These are phyloP conservation scores for Eristalis pertinax DNA, from an alignment of 2,888 invertebrate genomes.

Conservation along the genomic window DNA sequence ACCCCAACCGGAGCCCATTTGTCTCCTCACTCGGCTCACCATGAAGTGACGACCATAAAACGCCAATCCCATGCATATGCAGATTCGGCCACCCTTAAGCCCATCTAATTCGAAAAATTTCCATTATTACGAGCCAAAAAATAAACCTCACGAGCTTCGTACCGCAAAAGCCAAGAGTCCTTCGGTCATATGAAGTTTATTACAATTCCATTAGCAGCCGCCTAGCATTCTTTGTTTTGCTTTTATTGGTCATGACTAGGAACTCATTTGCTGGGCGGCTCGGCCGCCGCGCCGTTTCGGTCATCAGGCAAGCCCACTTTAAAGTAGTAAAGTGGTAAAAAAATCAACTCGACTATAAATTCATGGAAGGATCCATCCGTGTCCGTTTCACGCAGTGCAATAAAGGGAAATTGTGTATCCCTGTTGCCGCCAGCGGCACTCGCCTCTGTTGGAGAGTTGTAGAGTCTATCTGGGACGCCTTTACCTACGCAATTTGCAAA, in stretches of 20 bases:
- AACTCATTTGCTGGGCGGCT: conserved; percentile 46
- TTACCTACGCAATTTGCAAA: conserved; percentile 69
- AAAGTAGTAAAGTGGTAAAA: conserved; percentile 46
- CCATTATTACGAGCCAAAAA: conserved; percentile 3
- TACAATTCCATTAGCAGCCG: conserved; percentile 62
- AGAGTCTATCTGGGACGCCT: conserved; percentile 47
- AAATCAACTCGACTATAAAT: conserved; percentile 44
- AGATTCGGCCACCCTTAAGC: conserved; percentile 17
- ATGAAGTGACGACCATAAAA: conserved; percentile 19
- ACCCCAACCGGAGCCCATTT: conserved; percentile 8
- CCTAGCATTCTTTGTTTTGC: conserved; percentile 26
- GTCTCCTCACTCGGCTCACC: neutral
- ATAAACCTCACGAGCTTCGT: neutral
- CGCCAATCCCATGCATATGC: conserved; percentile 24
- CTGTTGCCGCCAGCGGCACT: conserved; percentile 27
- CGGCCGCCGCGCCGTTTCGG: conserved; percentile 4
- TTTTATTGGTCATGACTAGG: conserved; percentile 24
- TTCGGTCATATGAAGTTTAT: conserved; percentile 46
- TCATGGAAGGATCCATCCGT: conserved; percentile 52
- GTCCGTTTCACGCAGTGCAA: conserved; percentile 31
- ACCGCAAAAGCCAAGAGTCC: neutral
- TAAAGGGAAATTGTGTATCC: conserved; percentile 44
- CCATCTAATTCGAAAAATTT: conserved; percentile 31
- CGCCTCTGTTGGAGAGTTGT: conserved; percentile 22
- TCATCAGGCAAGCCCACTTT: conserved; percentile 57